Evolutionary conservation across 2,888 invertebrate species (phyloP), one percentile per base, ranked within the genome.

Genomic region (Meandrusa payeni): DNA sequence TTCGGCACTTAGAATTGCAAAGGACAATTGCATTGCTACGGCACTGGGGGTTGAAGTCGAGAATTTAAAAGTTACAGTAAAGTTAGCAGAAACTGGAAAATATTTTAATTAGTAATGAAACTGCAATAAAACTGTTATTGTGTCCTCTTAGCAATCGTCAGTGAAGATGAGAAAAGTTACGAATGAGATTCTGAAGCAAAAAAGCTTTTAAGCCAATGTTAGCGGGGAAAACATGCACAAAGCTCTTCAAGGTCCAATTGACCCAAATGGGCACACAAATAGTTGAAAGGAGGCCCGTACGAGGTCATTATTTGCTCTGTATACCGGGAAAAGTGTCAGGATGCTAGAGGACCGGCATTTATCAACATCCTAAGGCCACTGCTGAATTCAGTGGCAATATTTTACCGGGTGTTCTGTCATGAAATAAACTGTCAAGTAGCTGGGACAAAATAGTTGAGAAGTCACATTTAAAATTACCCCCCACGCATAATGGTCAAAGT

Each of bases 251-350:
- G 74, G 70, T 70, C 75, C 85, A 79, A 82, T 83, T 79, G 82
- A 83, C 81, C 83, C 73, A 83, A 86, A 86, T 85, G 82, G 78
- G 70, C 79, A 76, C 72, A 79, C 77, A 76, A 78, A 82, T 82
- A 83, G 82, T 77, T 75, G 75, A 81, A 81, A 79, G 66, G 64
- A 42, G 34, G 34, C 66, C 64, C 68, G 61, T 59, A 69, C 64
- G 72, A 75, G 76, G 77, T 82, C 83, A 78, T 85, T 85, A 83
- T 79, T 82, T 77, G 81, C 72, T 72, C 69, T 71, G 73, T 66
- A 75, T 72, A 70, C 75, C 72, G 59, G 64, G 68, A 60, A 77
- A 81, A 78, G 80, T 85, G 85, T 86, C 85, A 82, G 70, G 71
- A 68, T 62, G 63, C 61, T n/a, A 69, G 70, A 70, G 74, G 76